Percentiles rank a stretch among this genome's conserved stretches.
Evolutionary conservation across 2,888 invertebrate genomes (phyloP).

Genomic region (Ornithoptera priamus): DNA sequence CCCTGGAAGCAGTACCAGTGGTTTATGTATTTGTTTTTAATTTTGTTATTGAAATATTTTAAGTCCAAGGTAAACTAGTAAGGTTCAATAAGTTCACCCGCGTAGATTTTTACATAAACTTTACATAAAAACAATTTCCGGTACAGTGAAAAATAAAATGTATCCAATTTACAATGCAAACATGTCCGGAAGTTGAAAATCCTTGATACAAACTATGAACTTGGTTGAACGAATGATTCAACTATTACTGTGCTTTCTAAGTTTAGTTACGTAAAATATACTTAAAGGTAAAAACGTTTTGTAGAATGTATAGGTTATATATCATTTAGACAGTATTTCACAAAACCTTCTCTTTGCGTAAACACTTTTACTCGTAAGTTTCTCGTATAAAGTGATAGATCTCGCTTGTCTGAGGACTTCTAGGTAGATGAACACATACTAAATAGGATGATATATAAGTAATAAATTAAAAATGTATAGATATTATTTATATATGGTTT

Average conservation of each 20-base stretch:
- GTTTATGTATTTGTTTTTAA: no score
- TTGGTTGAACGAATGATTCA: not conserved
- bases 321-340: not conserved
- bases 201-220: not conserved
- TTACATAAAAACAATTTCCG: not conserved
- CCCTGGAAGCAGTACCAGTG: no score
- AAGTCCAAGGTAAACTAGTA: not conserved
- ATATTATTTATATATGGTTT: no score
- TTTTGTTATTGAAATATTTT: no score
- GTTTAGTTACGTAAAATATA: not conserved
- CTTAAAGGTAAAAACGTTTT: not conserved
- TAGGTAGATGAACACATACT: no score
- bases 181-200: not conserved
- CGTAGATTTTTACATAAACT: not conserved
- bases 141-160: not conserved
- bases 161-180: not conserved
- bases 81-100: not conserved
- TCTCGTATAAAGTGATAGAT: no score
- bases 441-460: no score
- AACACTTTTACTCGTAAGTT: not conserved
- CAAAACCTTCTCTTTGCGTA: not conserved
- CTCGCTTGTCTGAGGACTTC: no score
- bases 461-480: no score
- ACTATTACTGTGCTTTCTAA: conserved; percentile 2
- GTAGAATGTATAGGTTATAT: not conserved